Base-by-base conservation (phyloP, 2,797 vertebrate species). In the Enteromius afrohamiltoni region DNA sequence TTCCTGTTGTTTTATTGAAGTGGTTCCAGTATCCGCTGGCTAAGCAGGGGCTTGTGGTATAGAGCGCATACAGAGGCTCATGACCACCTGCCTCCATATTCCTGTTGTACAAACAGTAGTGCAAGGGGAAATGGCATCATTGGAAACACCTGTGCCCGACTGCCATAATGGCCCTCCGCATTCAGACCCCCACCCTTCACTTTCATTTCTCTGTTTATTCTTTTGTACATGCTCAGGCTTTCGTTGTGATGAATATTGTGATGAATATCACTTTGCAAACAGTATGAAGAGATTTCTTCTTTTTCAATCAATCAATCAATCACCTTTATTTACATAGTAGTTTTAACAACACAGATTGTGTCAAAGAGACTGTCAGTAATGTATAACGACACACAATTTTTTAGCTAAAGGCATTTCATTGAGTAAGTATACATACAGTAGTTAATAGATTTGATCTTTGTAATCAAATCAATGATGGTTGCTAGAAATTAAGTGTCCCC, bases 71-170 rank as follows among this genome's bases (percentile, higher is more conserved):
- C 42, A 60, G 31, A 37, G 71, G 21, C 82, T 74, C 80, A 34
- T 74, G 80, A 85, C 80, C 87, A 88, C 87, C 89, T 87, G 83
- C 83, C 76, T 82, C 78, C 47, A 79, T 73, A 82, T 88, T 89
- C 88, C 87, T 86, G 82, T 80, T 77, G 62, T 85, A 82, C 82
- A 86, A 86, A 86, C 84, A 86, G 85, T 76, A 85, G 77, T 70
- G 85, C 26, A 37, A 85, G 37, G 73, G 87, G 85, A 88, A 88
- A 78, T 65, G 60, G 60, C 82, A 80, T 84, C 81, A 85, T 86
- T 86, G 79, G 73, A 87, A 89, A 87, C 84, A 87, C 85, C 87
- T 87, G 88, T 82, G 65, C 40, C n/a, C 26, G 75, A 79, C 83
- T 78, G 49, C 78, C 76, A 77, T 74, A 45, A 84, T 68, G 55